Conservation (phyloP, 1,140 invertebrate species). For the Apis dorsata region DNA sequence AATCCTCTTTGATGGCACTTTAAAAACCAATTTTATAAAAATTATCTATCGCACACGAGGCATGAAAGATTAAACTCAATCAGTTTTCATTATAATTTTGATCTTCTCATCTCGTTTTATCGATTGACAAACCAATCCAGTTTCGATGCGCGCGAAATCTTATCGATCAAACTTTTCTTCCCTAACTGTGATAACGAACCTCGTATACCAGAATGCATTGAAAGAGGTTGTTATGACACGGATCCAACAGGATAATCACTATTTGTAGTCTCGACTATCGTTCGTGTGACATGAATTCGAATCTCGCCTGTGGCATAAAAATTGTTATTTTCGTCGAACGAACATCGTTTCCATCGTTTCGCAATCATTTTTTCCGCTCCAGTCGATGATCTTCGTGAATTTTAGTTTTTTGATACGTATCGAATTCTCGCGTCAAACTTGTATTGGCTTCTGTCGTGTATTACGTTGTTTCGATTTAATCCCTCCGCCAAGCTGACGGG, state of each 20-base stretch:
- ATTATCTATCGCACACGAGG: no score
- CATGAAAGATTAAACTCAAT: no score
- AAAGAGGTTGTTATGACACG: neutral
- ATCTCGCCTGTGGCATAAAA: neutral
- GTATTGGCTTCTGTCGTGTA: no score
- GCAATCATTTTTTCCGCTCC: neutral
- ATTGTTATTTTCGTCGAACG: neutral
- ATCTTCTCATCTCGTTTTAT: neutral
- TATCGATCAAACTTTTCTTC: neutral
- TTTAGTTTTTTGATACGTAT: neutral
- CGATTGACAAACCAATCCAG: neutral
- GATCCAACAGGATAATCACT: conserved; percentile 28
- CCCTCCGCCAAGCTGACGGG: neutral
- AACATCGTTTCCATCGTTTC: neutral
- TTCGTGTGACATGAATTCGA: conserved; percentile 14
- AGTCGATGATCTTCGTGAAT: neutral
- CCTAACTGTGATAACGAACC: conserved; percentile 1
- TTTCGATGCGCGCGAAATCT: conserved; percentile 22
- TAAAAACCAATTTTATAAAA: no score
- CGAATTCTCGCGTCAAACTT: neutral
- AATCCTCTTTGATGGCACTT: no score
- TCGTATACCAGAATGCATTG: neutral
- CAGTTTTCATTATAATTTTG: no score
- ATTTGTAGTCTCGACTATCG: neutral
- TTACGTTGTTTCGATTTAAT: neutral